Evolutionary conservation across 2,113 vertebrate species (phyloP).

Genomic region (Dasyornis broadbenti): DNA sequence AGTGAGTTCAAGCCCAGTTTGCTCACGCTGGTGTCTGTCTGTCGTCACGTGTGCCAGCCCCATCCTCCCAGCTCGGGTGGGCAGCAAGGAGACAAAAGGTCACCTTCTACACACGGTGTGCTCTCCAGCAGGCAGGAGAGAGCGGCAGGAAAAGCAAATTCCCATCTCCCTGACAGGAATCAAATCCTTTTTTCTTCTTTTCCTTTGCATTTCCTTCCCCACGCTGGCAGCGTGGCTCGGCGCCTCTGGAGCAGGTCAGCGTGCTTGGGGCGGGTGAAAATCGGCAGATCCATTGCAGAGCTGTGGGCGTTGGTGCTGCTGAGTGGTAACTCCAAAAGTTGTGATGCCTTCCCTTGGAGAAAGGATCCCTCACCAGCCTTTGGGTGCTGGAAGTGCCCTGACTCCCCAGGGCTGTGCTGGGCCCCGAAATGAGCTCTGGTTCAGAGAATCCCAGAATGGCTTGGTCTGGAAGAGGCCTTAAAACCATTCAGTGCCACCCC

Average conservation of each 20-base stretch:
- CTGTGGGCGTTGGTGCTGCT: background rate
- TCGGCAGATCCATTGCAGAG: background rate
- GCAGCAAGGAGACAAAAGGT: conserved; percentile 4
- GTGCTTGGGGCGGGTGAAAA: background rate
- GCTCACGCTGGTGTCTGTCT: conserved; percentile 10
- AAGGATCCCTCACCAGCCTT: background rate
- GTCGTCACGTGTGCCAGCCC: background rate
- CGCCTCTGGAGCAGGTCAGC: background rate
- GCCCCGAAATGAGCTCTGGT: background rate
- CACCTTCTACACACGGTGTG: background rate
- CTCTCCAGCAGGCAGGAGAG: background rate
- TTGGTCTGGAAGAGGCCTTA: background rate
- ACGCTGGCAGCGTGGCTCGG: fast-evolving
- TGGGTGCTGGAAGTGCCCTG: background rate
- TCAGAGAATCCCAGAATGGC: background rate
- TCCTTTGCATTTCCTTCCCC: background rate
- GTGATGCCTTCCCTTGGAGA: background rate
- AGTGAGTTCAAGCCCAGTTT: conserved; percentile 30
- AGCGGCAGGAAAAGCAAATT: background rate
- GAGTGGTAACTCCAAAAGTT: background rate
- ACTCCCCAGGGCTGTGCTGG: background rate
- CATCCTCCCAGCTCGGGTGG: background rate
- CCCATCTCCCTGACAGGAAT: background rate
- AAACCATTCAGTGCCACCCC: fast-evolving
- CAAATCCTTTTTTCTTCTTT: fast-evolving